Percentiles rank a stretch among this genome's conserved stretches.
These are phyloP conservation scores for Calephelis virginiensis DNA, from an alignment of 1,140 invertebrate genomes.

Conservation along the genomic window DNA sequence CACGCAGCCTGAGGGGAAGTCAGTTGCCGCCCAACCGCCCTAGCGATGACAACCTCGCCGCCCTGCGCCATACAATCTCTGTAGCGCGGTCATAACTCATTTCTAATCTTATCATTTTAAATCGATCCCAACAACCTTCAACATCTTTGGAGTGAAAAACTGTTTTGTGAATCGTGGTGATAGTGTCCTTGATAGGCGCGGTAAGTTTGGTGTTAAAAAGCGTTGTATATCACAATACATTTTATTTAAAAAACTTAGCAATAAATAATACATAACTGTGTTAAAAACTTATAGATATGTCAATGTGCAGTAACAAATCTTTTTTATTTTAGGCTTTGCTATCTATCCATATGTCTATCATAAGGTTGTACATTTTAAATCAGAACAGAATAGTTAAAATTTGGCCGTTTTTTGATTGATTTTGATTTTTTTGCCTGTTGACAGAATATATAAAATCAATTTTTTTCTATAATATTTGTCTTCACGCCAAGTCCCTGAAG, in stretches of 20 bases:
- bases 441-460: too few relatives aligned
- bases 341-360: too few relatives aligned
- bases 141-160: background rate
- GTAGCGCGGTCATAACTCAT: constrained; percentile 34
- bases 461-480: too few relatives aligned
- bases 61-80: constrained; percentile 27
- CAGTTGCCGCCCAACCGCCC: constrained; percentile 74
- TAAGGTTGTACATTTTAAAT: too few relatives aligned
- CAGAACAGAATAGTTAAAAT: too few relatives aligned
- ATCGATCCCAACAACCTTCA: constrained; percentile 26
- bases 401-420: too few relatives aligned
- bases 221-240: constrained; percentile 1
- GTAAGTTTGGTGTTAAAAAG: constrained; percentile 33
- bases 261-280: too few relatives aligned
- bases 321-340: too few relatives aligned
- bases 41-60: constrained; percentile 39
- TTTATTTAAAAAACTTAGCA: background rate
- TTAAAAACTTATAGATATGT: too few relatives aligned
- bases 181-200: constrained; percentile 29
- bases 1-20: constrained; percentile 55
- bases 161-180: constrained; percentile 14
- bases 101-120: constrained; percentile 34
- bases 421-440: too few relatives aligned
- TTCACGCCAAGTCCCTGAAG: too few relatives aligned
- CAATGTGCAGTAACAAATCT: too few relatives aligned